Conservation (phyloP, 2,113 vertebrate species). For the Gavia stellata region DNA sequence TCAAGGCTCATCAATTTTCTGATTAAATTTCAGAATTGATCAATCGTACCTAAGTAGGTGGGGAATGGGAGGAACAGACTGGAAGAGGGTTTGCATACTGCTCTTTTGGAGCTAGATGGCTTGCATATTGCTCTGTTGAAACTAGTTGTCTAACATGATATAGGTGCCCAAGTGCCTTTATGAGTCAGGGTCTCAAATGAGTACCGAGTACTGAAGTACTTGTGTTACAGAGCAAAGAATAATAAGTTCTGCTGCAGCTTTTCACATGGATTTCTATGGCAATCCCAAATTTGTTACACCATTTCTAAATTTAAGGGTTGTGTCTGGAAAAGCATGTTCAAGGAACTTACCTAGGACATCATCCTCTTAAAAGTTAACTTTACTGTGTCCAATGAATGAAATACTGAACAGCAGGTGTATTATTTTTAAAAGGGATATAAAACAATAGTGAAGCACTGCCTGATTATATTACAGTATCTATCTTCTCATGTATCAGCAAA, state of each 20-base stretch:
- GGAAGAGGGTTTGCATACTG: neutral
- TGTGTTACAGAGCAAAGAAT: neutral
- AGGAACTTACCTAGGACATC: neutral
- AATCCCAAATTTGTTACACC: neutral
- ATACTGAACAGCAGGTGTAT: constrained; percentile 63
- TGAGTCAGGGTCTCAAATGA: neutral
- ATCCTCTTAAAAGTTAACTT: constrained; percentile 55
- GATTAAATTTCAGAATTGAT: neutral
- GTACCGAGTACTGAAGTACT: neutral
- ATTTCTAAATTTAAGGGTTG: neutral
- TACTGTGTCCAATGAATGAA: constrained; percentile 55
- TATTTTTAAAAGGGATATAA: constrained; percentile 74
- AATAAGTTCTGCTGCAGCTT: neutral
- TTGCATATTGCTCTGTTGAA: neutral
- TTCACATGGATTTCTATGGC: neutral
- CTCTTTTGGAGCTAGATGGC: neutral
- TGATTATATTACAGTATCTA: constrained; percentile 74
- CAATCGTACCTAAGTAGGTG: neutral
- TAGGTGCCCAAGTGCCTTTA: neutral
- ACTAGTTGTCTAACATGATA: neutral
- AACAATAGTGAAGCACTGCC: constrained; percentile 66
- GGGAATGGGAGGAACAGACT: neutral
- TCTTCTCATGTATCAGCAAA: constrained; percentile 81
- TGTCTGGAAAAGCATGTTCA: neutral
- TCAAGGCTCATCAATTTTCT: neutral